A percentile compares a stretch with the other conserved stretches of the same genome.
phyloP scores from a whole-genome alignment of 2,797 vertebrate species.

The Rachycentron canadum region DNA sequence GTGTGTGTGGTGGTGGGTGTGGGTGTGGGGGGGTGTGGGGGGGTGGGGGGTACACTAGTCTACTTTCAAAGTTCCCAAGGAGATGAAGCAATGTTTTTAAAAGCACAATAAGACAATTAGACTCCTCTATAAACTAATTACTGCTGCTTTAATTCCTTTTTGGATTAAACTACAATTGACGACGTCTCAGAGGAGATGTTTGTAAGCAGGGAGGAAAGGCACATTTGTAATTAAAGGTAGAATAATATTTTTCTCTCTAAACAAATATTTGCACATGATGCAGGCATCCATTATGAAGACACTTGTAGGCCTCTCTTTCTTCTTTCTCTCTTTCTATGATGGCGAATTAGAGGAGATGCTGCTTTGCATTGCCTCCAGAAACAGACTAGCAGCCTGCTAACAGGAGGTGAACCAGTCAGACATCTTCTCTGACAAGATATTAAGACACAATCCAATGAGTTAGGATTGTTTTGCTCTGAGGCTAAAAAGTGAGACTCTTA shows the following conservation, averaged over 20 bases:
- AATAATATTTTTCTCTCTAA: constrained; percentile 78
- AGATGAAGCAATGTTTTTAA: constrained; percentile 83
- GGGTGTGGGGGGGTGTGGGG: constrained; percentile 26
- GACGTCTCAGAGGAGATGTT: constrained; percentile 78
- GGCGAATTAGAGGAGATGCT: constrained; percentile 37
- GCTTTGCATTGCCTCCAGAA: constrained; percentile 58
- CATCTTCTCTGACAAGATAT: constrained; percentile 59
- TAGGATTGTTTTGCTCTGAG: constrained; percentile 61
- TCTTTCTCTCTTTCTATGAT: constrained; percentile 1
- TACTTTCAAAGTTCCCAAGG: constrained; percentile 82
- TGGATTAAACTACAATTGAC: constrained; percentile 82
- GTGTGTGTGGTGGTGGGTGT: too few species aligned
- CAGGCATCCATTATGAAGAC: constrained; percentile 32
- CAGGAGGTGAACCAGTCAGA: constrained; percentile 59
- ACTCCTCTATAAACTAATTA: constrained; percentile 85
- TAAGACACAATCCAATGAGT: constrained; percentile 57
- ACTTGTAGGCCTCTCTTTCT: constrained; percentile 16
- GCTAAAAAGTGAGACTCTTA: constrained; percentile 71
- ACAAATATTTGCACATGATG: constrained; percentile 71
- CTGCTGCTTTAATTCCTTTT: constrained; percentile 83
- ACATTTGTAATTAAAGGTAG: constrained; percentile 84
- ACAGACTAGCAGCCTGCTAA: constrained; percentile 58
- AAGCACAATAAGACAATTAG: constrained; percentile 85
- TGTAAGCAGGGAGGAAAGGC: constrained; percentile 75
- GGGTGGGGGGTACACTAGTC: constrained; percentile 66